Evolutionary conservation across 2,888 invertebrate species (phyloP).

Genomic region (Drosophila recens): DNA sequence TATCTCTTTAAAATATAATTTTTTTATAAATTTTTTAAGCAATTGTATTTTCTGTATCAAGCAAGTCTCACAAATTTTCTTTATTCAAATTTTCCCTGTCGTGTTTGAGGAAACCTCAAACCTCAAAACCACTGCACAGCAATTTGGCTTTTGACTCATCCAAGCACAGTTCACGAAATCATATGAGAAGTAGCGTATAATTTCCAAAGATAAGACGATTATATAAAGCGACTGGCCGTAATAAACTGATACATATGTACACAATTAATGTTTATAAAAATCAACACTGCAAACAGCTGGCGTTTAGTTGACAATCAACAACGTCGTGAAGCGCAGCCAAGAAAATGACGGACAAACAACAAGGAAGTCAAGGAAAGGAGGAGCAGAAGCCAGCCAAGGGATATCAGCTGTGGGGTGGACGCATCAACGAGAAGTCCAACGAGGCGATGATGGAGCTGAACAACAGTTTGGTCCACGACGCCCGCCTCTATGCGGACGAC

Average conservation of each 20-base stretch:
- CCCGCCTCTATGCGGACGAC: conserved; percentile 90
- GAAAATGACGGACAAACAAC: conserved; percentile 15
- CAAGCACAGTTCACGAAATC: conserved; percentile 25
- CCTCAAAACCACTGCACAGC: conserved; percentile 15
- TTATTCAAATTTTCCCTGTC: not conserved
- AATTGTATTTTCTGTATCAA: no score
- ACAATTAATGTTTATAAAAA: conserved; percentile 17
- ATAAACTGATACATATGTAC: conserved; percentile 26
- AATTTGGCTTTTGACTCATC: conserved; percentile 30
- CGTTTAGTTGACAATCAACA: conserved; percentile 31
- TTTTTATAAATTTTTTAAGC: no score
- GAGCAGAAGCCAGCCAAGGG: not conserved
- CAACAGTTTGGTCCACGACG: conserved; percentile 90
- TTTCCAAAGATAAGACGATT: conserved; percentile 59
- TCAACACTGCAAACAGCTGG: conserved; percentile 17
- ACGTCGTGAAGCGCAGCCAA: not conserved
- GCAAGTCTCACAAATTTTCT: not conserved
- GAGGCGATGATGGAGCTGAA: conserved; percentile 89
- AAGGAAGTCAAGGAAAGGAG: not conserved
- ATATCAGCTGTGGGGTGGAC: conserved; percentile 90
- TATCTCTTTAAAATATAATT: no score
- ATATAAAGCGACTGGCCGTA: conserved; percentile 29
- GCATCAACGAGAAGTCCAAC: conserved; percentile 88
- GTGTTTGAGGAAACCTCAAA: not conserved
- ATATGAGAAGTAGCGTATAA: conserved; percentile 32